A percentile compares a stretch with the other conserved stretches of the same genome.
Evolutionary conservation across 2,888 invertebrate genomes (phyloP).

Genomic region (Stenodera caucasica): DNA sequence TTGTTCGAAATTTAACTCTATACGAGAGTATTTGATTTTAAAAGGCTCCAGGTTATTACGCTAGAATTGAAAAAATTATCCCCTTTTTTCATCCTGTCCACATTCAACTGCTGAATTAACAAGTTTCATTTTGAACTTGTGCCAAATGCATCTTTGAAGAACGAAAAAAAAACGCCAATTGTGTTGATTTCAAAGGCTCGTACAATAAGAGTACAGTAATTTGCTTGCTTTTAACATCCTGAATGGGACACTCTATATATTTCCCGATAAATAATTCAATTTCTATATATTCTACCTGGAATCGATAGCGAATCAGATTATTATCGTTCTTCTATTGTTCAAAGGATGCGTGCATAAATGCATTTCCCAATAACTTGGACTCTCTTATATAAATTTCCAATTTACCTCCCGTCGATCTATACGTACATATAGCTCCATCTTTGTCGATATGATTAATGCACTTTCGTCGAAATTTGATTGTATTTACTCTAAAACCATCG

Average conservation of each 20-base stretch:
- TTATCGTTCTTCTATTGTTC: not conserved
- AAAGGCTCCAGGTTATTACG: not conserved
- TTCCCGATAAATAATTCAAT: not conserved
- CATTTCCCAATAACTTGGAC: not conserved
- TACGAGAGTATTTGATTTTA: not conserved
- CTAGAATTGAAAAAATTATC: not conserved
- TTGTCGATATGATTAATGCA: conserved; percentile 1
- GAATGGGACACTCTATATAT: not conserved
- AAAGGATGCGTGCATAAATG: conserved; percentile 5
- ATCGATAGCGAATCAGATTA: conserved; percentile 1
- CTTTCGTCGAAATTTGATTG: not conserved
- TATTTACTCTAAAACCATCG: conserved; percentile 7
- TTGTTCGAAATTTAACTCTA: conserved; percentile 1
- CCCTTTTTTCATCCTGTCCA: not conserved
- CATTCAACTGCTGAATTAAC: conserved; percentile 1
- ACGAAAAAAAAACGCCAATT: not conserved
- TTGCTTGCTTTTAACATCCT: too few relatives aligned
- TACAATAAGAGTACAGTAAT: too few relatives aligned
- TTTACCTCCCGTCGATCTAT: not conserved
- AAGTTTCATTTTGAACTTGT: not conserved
- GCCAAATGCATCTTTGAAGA: not conserved
- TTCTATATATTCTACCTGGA: not conserved
- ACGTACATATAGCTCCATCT: not conserved
- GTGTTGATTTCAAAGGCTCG: not conserved
- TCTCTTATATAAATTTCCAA: not conserved